A percentile compares a stretch with the other conserved stretches of the same genome.
phyloP scores from a whole-genome alignment of 1,140 invertebrate genomes.

The Solen grandis region DNA sequence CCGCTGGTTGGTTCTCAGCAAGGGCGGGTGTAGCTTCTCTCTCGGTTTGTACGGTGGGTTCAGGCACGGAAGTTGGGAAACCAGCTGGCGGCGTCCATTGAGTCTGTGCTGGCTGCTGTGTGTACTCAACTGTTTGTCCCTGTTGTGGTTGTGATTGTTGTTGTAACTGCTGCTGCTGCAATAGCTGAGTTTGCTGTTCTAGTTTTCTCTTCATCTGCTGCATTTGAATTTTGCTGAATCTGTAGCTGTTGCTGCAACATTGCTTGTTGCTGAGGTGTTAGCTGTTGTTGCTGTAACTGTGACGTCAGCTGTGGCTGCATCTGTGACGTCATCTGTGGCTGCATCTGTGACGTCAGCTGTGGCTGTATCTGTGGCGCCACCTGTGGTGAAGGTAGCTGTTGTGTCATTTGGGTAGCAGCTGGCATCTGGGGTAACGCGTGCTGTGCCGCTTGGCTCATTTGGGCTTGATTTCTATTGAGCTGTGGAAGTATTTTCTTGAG shows the following conservation, averaged over 20 bases:
- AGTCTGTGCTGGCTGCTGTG: background rate
- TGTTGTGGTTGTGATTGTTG: background rate
- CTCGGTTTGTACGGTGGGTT: background rate
- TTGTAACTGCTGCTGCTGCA: slow-evolving; percentile 17
- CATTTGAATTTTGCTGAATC: too few relatives aligned
- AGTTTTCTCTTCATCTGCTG: too few relatives aligned
- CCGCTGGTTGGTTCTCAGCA: too few relatives aligned
- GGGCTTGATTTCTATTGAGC: too few relatives aligned
- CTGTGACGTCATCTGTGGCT: background rate
- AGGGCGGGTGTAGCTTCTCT: too few relatives aligned
- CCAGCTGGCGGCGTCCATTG: background rate
- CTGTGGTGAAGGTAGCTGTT: background rate
- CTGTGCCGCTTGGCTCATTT: too few relatives aligned
- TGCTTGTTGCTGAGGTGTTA: background rate
- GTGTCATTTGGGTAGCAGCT: background rate
- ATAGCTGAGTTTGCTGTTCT: too few relatives aligned
- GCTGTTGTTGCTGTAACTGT: slow-evolving; percentile 20
- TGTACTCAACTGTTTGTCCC: background rate
- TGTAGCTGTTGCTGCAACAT: background rate
- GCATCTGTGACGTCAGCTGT: background rate
- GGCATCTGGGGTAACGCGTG: background rate
- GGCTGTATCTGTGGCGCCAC: background rate
- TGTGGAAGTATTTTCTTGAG: too few relatives aligned
- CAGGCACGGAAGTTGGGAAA: too few relatives aligned
- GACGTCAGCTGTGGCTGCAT: background rate